Conservation (phyloP, 2,888 invertebrate species). For the Hemicrepidius hirtus region DNA sequence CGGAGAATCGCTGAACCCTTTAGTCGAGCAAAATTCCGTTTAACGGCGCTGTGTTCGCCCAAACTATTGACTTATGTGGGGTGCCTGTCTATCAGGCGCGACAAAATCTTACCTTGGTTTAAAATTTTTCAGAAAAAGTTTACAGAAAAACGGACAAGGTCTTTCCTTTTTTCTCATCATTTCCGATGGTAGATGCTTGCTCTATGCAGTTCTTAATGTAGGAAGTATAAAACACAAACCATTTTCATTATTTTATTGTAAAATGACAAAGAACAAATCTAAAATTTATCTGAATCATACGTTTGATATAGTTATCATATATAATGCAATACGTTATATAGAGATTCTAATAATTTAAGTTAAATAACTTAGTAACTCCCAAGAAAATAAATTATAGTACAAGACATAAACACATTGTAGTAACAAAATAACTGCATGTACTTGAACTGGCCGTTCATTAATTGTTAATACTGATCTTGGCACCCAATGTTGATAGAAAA, state of each 20-base stretch:
- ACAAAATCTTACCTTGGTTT: no score
- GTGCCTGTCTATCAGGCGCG: no score
- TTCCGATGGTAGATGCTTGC: no score
- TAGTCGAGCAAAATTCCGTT: no score
- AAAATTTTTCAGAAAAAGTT: no score
- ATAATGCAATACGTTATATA: slow-evolving; percentile 71
- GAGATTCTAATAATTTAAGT: slow-evolving; percentile 64
- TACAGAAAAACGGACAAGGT: no score
- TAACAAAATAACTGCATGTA: slow-evolving; percentile 56
- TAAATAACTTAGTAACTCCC: slow-evolving; percentile 58
- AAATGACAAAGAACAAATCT: slow-evolving; percentile 84
- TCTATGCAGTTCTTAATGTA: no score
- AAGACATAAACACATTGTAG: slow-evolving; percentile 51
- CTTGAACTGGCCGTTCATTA: slow-evolving; percentile 69
- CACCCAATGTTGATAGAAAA: slow-evolving; percentile 64
- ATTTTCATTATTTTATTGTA: slow-evolving; percentile 76
- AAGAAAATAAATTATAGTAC: slow-evolving; percentile 39
- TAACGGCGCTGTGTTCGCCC: no score
- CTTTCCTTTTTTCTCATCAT: no score
- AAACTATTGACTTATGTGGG: no score
- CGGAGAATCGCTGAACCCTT: no score
- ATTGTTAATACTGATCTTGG: slow-evolving; percentile 70
- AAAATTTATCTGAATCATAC: slow-evolving; percentile 75
- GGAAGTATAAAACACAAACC: background rate
- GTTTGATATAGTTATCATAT: slow-evolving; percentile 71